Evolutionary conservation across 2,888 invertebrate species (phyloP).

Genomic region (Linnaemya tessellans): DNA sequence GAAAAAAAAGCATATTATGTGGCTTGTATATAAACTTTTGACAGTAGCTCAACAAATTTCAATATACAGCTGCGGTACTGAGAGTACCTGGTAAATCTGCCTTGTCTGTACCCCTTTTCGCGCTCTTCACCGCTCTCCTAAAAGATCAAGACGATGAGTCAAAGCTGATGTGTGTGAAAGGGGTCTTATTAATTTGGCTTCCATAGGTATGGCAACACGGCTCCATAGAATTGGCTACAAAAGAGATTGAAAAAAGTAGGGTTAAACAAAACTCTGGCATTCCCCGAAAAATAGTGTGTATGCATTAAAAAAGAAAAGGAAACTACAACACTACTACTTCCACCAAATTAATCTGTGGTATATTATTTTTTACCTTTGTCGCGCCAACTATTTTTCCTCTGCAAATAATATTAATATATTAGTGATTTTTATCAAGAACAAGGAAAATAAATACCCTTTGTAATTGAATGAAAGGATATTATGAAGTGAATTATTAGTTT

Average conservation of each 20-base stretch:
- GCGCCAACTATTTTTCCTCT: slow-evolving; percentile 70
- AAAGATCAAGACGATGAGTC: no score
- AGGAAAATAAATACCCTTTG: slow-evolving; percentile 34
- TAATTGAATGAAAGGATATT: slow-evolving; percentile 53
- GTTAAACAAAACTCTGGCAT: slow-evolving; percentile 66
- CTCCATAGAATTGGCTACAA: not conserved
- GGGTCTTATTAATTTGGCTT: slow-evolving; percentile 36
- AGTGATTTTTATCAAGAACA: slow-evolving; percentile 48
- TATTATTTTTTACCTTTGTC: slow-evolving; percentile 72
- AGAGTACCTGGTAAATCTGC: no score
- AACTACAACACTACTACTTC: slow-evolving; percentile 68
- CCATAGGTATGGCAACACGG: slow-evolving; percentile 46
- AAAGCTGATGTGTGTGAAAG: no score
- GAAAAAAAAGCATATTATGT: no score
- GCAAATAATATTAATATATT: slow-evolving; percentile 34
- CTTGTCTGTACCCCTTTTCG: no score
- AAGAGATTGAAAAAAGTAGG: slow-evolving; percentile 55
- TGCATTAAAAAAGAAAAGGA: slow-evolving; percentile 61
- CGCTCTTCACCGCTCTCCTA: no score
- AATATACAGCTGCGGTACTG: no score
- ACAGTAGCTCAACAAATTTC: no score
- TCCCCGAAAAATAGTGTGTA: slow-evolving; percentile 60
- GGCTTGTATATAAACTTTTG: no score
- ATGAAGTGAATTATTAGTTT: slow-evolving; percentile 52
- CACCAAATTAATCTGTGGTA: slow-evolving; percentile 59